Base-by-base conservation (phyloP, 2,113 vertebrate species). In the Pseudorasbora parva region DNA sequence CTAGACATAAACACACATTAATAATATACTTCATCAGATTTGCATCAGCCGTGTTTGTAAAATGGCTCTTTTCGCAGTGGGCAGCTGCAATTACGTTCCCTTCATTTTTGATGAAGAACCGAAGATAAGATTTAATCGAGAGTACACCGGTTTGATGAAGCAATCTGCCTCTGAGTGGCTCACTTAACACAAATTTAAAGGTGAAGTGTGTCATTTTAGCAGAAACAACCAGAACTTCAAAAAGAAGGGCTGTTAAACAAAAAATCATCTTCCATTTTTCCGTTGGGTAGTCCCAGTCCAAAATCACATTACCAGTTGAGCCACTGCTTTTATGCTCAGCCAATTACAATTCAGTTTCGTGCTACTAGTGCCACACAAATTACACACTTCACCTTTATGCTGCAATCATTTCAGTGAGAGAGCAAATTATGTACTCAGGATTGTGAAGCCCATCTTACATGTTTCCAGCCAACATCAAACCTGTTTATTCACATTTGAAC, bases 401-500 rank as follows among this genome's bases (percentile, higher is more conserved):
- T 82, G 74, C 47, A 85, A 78, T 85, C 79, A 85, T 51, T 77
- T 85, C 79, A 68, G 81, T 45, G 25, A 41, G 54, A 64, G 62
- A 64, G n/a, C 11, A 60, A 86, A 78, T 78, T 82, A 62, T 68
- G 68, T 56, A 72, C 74, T 23, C 64, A 82, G 21, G 51, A 56
- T 45, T 72, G 66, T 57, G 33, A 72, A 82, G 69, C 69, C 57
- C 41, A 75, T 57, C 68, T 82, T 69, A 51, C 33, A 45, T 47
- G 37, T 74, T 82, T 78, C 51, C 37, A 57, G 54, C 64, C 75
- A 86, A 45, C 56, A 85, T 72, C n/a, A 23, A 47, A n/a, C 27
- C 15, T 62, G 56, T 82, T 62, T 54, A 11, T 37, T 27, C 12
- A 73, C 71, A 66, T 78, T 62, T 82, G 19, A 56, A 51, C 54